Evolutionary conservation across 2,797 vertebrate species (phyloP), one percentile per base, ranked within the genome.

Genomic region (Peromyscus nudipes): DNA sequence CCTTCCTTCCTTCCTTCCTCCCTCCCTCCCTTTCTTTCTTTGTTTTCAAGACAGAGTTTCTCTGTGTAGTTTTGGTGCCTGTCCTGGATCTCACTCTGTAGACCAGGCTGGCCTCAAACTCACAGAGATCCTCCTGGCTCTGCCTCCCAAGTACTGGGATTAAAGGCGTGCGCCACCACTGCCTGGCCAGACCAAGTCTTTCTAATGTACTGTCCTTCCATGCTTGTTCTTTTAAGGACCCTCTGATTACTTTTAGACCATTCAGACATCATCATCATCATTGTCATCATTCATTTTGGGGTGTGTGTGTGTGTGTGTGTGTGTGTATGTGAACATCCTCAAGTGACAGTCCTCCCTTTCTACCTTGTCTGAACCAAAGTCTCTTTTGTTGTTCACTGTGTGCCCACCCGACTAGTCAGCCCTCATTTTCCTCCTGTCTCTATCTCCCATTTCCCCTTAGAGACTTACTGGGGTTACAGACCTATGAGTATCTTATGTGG

Each of bases 171-270:
- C 14, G 1, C 52, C 52, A 52, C 52, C 52, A 52, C 52, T 4
- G 13, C 13, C 52, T 14, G 0, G 14, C 14, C 52, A 31, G 69
- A n/a, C 17, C 64, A 49, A 55, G 25, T 69, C 76, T 43, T 76
- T 49, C 37, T 46, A 1, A 1, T 23, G 2, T 40, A n/a, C 4
- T 25, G 69, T 17, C 1, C 12, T 16, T 14, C 25, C 12, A 2
- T 29, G 27, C 67, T 37, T 93, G 31, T 12, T 77, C 81, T 91
- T 37, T 64, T 31, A 57, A 90, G 34, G 34, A 57, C 37, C 0
- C 16, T 40, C 2, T 37, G 31, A 40, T 37, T 43, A n/a, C 9
- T 21, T 0, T 86, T 64, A 27, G 8, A 40, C 43, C 60, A 37
- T 29, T 88, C 23, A 19, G 37, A 40, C 69, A 67, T 13, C 27